A percentile compares a stretch with the other conserved stretches of the same genome.
These are phyloP conservation scores for Lamproptera curius DNA, from an alignment of 2,888 invertebrate genomes.

Conservation along the genomic window DNA sequence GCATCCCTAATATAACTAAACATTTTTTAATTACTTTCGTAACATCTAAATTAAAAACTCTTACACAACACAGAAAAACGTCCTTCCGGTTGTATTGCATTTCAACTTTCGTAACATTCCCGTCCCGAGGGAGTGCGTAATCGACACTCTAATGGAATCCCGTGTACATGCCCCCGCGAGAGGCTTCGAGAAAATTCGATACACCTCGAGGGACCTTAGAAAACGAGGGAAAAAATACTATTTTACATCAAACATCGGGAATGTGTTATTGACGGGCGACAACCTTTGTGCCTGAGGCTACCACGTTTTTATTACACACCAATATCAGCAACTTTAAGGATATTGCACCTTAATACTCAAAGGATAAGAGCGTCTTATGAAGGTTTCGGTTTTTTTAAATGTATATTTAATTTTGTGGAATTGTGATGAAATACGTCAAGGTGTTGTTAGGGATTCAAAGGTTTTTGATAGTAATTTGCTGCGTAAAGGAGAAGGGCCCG, in stretches of 20 bases:
- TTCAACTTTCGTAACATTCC: constrained; percentile 15
- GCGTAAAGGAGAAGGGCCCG: constrained; percentile 9
- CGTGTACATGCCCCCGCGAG: constrained; percentile 33
- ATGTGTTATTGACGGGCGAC: constrained; percentile 36
- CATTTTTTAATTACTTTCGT: too few relatives aligned
- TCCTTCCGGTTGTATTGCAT: too few relatives aligned
- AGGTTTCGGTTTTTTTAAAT: background rate
- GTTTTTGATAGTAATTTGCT: constrained; percentile 17
- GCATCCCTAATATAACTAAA: too few relatives aligned
- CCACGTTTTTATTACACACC: background rate
- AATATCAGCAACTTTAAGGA: too few relatives aligned
- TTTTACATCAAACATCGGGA: constrained; percentile 36
- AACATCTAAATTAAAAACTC: too few relatives aligned
- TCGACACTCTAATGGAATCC: constrained; percentile 46
- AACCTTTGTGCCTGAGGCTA: constrained; percentile 17
- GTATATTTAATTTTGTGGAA: background rate
- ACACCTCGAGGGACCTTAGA: constrained; percentile 32
- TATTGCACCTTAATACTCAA: too few relatives aligned
- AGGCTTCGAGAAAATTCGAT: constrained; percentile 45
- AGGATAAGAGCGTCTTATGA: constrained; percentile 1
- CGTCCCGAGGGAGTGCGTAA: constrained; percentile 31
- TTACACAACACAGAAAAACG: too few relatives aligned
- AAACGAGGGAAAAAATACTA: constrained; percentile 32
- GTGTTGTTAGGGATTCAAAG: constrained; percentile 16
- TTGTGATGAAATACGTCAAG: constrained; percentile 15